Conservation (phyloP, 2,113 vertebrate species). For the Marmota flaviventris region DNA sequence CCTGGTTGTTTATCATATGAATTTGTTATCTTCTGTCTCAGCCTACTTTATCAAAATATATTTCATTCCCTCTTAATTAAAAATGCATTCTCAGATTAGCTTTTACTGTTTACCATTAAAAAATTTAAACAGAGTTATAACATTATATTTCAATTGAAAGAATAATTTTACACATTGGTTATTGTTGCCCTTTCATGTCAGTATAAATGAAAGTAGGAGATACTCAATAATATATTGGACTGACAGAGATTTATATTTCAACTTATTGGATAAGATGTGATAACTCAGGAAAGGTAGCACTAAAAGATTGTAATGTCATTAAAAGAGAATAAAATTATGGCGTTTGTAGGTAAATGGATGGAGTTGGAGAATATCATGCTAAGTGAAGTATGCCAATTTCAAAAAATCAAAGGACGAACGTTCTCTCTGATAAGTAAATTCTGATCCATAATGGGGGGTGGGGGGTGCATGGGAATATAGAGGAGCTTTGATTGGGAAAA, state of each 20-base stretch:
- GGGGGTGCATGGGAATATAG: too few species aligned
- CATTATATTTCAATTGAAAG: neutral
- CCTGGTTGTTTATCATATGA: neutral
- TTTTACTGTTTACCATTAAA: neutral
- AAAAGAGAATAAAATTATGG: too few species aligned
- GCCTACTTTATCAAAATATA: neutral
- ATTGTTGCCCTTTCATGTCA: neutral
- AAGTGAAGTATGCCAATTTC: too few species aligned
- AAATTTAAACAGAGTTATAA: neutral
- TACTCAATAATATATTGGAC: neutral
- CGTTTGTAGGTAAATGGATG: too few species aligned
- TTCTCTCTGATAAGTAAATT: too few species aligned
- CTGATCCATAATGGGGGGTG: too few species aligned
- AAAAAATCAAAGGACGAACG: too few species aligned
- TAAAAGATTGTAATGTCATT: neutral
- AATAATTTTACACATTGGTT: neutral
- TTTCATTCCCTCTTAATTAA: neutral
- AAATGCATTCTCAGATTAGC: neutral
- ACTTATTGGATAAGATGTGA: neutral
- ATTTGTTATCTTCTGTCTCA: neutral
- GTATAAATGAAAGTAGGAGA: neutral
- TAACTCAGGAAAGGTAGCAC: neutral
- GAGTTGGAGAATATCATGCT: too few species aligned
- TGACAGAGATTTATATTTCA: slow-evolving; percentile 15
- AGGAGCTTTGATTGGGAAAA: too few species aligned